phyloP scores from a whole-genome alignment of 2,888 invertebrate species.

The Cephus rjabovi region DNA sequence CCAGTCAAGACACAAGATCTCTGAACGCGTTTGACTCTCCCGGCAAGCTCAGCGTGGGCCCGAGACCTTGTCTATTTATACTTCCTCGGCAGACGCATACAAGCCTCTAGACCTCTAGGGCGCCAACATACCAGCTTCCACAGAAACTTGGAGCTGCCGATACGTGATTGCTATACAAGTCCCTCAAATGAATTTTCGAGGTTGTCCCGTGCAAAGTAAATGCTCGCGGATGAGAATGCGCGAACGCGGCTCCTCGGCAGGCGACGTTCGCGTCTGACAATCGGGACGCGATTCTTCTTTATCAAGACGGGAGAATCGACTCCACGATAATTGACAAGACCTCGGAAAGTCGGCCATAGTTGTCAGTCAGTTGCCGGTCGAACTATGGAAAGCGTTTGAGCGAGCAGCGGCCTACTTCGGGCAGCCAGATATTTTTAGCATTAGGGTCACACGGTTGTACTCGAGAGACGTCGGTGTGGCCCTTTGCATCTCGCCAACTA shows the following conservation, averaged over 20 bases:
- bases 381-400: constrained; percentile 57
- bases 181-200: background rate
- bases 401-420: constrained; percentile 51
- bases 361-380: constrained; percentile 16
- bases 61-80: constrained; percentile 60
- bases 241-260: background rate
- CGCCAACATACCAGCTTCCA: background rate
- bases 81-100: constrained; percentile 29
- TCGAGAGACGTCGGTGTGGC: background rate
- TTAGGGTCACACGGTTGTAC: constrained; percentile 53
- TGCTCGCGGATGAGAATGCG: background rate
- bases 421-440: constrained; percentile 57
- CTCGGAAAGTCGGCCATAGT: background rate
- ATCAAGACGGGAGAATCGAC: background rate
- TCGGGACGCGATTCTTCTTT: background rate
- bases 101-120: background rate
- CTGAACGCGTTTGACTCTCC: constrained; percentile 39
- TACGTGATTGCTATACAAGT: background rate
- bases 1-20: constrained; percentile 24
- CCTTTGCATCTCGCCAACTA: background rate
- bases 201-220: background rate
- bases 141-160: background rate
- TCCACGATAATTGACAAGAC: background rate
- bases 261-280: background rate
- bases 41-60: constrained; percentile 52